Evolutionary conservation across 2,888 invertebrate genomes (phyloP).

Genomic region (Limnephilus marmoratus): DNA sequence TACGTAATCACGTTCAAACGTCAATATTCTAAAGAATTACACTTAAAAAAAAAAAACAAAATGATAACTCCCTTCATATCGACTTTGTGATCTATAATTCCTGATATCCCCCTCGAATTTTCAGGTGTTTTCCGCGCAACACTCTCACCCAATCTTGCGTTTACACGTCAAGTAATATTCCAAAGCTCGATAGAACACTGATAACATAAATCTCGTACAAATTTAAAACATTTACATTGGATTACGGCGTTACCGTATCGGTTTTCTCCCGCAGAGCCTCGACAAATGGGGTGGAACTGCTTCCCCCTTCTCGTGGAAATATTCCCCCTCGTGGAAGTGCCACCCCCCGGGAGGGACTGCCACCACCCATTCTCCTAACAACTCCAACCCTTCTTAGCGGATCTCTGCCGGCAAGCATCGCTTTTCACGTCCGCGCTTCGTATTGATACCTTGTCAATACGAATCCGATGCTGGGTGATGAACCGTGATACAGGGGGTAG

Average conservation of each 20-base stretch:
- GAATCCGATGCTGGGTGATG: conserved; percentile 46
- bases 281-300: conserved; percentile 52
- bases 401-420: conserved; percentile 23
- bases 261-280: conserved; percentile 24
- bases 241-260: conserved; percentile 37
- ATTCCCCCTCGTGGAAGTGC: not conserved
- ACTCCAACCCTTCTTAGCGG: conserved; percentile 14
- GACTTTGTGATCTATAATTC: not conserved
- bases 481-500: conserved; percentile 40
- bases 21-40: not conserved
- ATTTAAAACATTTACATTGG: conserved; percentile 47
- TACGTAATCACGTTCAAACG: not conserved
- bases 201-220: conserved; percentile 49
- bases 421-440: conserved; percentile 45
- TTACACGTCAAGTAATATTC: conserved; percentile 8
- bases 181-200: conserved; percentile 26
- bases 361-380: conserved; percentile 29
- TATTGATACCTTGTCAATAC: conserved; percentile 62
- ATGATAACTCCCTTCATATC: not conserved
- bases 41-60: too few relatives aligned
- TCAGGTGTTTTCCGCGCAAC: conserved; percentile 1
- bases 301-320: conserved; percentile 22
- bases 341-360: not conserved
- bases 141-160: not conserved
- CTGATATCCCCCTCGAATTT: not conserved